These are phyloP conservation scores for Nephrocerus scutellatus DNA, from an alignment of 2,888 invertebrate species.

Conservation along the genomic window DNA sequence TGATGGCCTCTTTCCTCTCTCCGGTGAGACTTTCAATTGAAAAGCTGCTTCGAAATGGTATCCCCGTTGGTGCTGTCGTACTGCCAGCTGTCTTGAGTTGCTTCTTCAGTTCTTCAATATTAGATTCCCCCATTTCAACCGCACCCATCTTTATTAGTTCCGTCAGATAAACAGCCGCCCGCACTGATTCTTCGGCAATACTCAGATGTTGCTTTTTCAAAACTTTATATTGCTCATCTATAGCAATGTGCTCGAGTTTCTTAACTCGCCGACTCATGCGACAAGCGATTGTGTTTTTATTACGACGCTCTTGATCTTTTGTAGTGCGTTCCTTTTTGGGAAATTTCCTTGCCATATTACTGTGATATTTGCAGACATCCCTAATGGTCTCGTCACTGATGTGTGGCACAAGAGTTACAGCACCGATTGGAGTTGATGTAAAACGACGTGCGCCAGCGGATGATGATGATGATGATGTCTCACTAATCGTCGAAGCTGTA, in stretches of 20 bases:
- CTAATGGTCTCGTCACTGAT: constrained; percentile 29
- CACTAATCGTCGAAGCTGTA: too few species aligned
- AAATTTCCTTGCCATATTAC: constrained; percentile 40
- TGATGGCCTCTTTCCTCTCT: too few species aligned
- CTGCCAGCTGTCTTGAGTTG: too few species aligned
- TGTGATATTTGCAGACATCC: constrained; percentile 37
- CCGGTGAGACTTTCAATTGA: too few species aligned
- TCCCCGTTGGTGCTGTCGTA: too few species aligned
- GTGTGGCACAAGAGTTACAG: too few species aligned
- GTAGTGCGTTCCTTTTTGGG: constrained; percentile 39
- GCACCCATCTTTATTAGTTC: constrained; percentile 27
- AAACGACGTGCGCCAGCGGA: too few species aligned
- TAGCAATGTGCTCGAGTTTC: constrained; percentile 36
- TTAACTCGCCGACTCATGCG: constrained; percentile 40
- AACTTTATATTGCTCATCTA: constrained; percentile 38
- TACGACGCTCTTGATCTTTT: constrained; percentile 41
- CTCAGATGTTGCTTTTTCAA: constrained; percentile 25
- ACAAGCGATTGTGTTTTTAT: constrained; percentile 42
- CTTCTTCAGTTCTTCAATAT: not conserved
- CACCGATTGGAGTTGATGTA: too few species aligned
- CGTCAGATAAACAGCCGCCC: constrained; percentile 32
- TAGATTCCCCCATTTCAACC: not conserved
- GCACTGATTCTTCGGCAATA: constrained; percentile 30
- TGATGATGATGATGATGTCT: too few species aligned
- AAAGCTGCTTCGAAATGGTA: too few species aligned